Base-by-base conservation (phyloP, 30 jellyfish, hydroid and myxozoan genomes). In the Pseudorhiza aurosa region DNA sequence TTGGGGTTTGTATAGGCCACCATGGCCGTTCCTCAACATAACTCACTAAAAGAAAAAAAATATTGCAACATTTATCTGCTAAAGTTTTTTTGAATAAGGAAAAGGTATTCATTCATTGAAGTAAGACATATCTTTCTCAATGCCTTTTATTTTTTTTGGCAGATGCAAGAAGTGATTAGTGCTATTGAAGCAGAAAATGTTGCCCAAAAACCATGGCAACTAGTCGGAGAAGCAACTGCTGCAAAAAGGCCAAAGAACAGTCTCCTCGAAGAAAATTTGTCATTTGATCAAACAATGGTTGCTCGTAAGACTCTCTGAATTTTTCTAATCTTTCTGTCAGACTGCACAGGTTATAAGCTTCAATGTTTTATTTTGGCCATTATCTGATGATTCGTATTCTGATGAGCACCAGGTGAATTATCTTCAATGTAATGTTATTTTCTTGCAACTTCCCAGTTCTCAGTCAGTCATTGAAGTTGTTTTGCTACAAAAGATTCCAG, bases 211-310 rank as follows among this genome's bases (percentile, higher is more conserved):
- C 96, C 96, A 8, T 95, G 99, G 99, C 99, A 95, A 63, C 18
- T 80, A 30, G 56, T 64, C 24, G 99, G 99, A n/a, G 99, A 95
- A 55, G 90, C 96, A 11, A 56, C 96, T 9, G 96, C 97, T 10
- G 84, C 81, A 40, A 59, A 77, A 33, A 68, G 99, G n/a, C 97
- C 97, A 8, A 65, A 83, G 32, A 89, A 88, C 75, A 88, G 98
- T 59, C 77, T 95, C 4, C 77, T 95, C 10, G 99, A 88, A 72
- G 99, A 95, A 24, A 83, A 88, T 46, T 59, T 95, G 58, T 39
- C 95, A 2, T 95, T 95, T 74, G 96, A 88, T 24, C 97, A 95
- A 37, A 78, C 96, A 0, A 47, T 96, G 25, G 96, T 95, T 55
- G 96, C 96, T 64, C 96, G 99, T 95, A 57, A 36, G 85, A 24